Percentiles rank a stretch among this genome's conserved stretches.
These are phyloP conservation scores for Mystacides longicornis DNA, from an alignment of 2,888 invertebrate genomes.

Conservation along the genomic window DNA sequence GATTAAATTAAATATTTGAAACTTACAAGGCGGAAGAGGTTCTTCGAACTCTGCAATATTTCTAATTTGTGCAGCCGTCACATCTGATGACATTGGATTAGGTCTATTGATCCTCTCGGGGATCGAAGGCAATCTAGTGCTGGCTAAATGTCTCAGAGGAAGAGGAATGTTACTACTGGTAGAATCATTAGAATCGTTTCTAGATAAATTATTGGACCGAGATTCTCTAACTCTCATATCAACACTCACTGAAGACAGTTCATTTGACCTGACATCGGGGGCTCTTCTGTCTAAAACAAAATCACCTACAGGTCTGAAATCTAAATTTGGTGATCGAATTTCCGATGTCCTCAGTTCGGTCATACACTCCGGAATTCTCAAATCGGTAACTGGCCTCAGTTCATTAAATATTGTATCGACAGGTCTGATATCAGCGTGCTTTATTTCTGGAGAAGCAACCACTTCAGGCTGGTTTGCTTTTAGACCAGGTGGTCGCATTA, in stretches of 20 bases:
- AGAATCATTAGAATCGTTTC: slow-evolving; percentile 41
- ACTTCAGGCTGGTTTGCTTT: slow-evolving; percentile 48
- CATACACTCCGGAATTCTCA: slow-evolving; percentile 46
- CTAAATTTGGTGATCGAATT: slow-evolving; percentile 48
- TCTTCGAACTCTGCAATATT: slow-evolving; percentile 62
- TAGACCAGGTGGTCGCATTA: slow-evolving; percentile 42
- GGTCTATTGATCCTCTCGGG: slow-evolving; percentile 61
- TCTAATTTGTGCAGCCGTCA: slow-evolving; percentile 28
- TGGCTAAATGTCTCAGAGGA: slow-evolving; percentile 61
- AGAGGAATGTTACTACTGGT: slow-evolving; percentile 42
- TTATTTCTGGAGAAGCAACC: slow-evolving; percentile 34
- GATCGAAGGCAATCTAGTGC: slow-evolving; percentile 72
- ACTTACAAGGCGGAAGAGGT: slow-evolving; percentile 76
- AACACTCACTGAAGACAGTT: slow-evolving; percentile 27
- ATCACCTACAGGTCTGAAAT: slow-evolving; percentile 51
- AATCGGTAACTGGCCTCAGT: slow-evolving; percentile 36
- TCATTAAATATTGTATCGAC: slow-evolving; percentile 31
- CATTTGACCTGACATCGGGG: slow-evolving; percentile 32
- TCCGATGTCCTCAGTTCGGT: slow-evolving; percentile 46
- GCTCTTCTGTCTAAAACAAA: slow-evolving; percentile 46
- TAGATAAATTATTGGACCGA: slow-evolving; percentile 27
- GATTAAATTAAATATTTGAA: not conserved
- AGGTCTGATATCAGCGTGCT: slow-evolving; percentile 36
- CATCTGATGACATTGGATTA: slow-evolving; percentile 49
- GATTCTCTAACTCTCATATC: slow-evolving; percentile 28